phyloP scores from a whole-genome alignment of 1,140 invertebrate species.

The Eumeta japonica region DNA sequence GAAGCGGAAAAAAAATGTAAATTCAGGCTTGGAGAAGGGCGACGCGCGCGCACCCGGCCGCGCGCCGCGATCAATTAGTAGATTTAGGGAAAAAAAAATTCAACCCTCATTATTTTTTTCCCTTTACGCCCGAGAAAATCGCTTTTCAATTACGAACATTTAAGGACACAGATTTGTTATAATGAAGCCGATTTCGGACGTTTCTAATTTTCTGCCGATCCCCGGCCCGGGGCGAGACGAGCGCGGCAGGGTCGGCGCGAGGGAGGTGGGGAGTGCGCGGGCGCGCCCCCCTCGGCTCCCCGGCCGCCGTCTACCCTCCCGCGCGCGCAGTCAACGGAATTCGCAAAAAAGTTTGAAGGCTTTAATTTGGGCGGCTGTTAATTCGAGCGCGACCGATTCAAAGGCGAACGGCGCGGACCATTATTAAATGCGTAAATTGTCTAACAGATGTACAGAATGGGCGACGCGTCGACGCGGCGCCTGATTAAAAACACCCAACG shows the following conservation, averaged over 20 bases:
- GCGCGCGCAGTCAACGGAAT: not conserved
- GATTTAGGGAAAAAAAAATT: too few species aligned
- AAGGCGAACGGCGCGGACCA: constrained; percentile 37
- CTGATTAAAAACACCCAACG: too few species aligned
- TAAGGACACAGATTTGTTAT: not conserved
- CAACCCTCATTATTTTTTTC: not conserved
- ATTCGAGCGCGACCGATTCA: constrained; percentile 49
- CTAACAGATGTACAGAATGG: constrained; percentile 47
- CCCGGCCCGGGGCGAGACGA: too few species aligned
- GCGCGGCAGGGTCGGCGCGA: too few species aligned
- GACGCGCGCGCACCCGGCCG: too few species aligned
- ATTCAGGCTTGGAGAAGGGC: too few species aligned
- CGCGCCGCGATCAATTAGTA: too few species aligned
- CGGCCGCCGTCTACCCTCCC: too few species aligned
- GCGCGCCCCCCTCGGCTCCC: too few species aligned
- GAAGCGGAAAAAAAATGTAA: too few species aligned
- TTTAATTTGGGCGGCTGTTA: constrained; percentile 50
- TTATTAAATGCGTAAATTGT: constrained; percentile 56
- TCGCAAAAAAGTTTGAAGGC: constrained; percentile 39
- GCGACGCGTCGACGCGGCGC: too few species aligned
- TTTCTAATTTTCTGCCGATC: constrained; percentile 1
- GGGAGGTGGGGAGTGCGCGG: too few species aligned
- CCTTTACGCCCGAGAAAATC: not conserved
- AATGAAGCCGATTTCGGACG: constrained; percentile 1
- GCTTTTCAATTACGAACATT: constrained; percentile 1